Evolutionary conservation across 2,888 invertebrate genomes (phyloP), one percentile per base, ranked within the genome.

Genomic region (Urechis unicinctus): DNA sequence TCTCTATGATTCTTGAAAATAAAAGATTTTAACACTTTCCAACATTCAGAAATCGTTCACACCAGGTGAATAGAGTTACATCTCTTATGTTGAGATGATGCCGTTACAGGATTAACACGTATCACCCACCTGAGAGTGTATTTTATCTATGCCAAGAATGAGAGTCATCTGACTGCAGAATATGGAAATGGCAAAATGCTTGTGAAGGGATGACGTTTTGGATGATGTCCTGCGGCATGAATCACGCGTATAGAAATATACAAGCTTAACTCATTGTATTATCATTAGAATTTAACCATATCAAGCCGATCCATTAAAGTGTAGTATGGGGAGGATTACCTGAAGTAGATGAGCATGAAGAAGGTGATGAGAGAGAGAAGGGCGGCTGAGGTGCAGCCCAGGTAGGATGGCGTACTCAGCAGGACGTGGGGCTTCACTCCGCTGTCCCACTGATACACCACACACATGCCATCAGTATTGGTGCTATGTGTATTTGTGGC

Each of bases 391-490:
- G 71, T 62, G 58, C 76, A 77, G n/a, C 78, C 78, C 49, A 77
- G 66, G 58, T 78, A 78, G 17, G 77, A 75, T 2, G 77, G 76
- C 36, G 70, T 66, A 54, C 70, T 71, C 71, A 78, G 72, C 49
- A 76, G 65, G 24, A 67, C 64, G 5, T 70, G 70, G 25, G 72
- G 67, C 30, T 68, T 67, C 46, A 72, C 70, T 46, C 72, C 72
- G 62, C 69, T 71, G 61, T 74, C 71, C 77, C 78, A 78, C 76
- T 77, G 64, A 0, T 60, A 63, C 50, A 36, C 36, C 9, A 36
- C 17, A 9, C 9, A 36, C 36, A n/a, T n/a, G n/a, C n/a, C n/a
- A n/a, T n/a, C n/a, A n/a, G n/a, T n/a, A n/a, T n/a, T n/a, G n/a
- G n/a, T n/a, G n/a, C n/a, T n/a, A n/a, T n/a, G n/a, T n/a, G n/a